phyloP scores from a whole-genome alignment of 2,113 vertebrate genomes.

The Xerus inauris region DNA sequence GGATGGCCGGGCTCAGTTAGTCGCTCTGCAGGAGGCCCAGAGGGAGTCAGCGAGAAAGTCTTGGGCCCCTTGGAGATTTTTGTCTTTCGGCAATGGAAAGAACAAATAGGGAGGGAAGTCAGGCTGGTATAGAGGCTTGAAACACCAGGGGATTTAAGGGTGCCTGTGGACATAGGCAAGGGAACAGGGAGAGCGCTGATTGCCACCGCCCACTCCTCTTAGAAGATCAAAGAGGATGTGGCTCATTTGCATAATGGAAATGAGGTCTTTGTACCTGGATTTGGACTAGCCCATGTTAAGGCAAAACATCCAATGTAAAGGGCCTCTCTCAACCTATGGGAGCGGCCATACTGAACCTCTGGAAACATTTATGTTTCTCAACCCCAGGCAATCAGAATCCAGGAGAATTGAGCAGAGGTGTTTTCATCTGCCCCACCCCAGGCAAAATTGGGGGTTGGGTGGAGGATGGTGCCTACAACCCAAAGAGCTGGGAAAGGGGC shows the following conservation, averaged over 20 bases:
- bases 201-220: background rate
- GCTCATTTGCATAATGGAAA: slow-evolving; percentile 79
- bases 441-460: background rate
- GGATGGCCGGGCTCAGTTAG: background rate
- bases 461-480: background rate
- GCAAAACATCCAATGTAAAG: background rate
- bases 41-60: slow-evolving; percentile 74
- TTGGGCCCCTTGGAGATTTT: slow-evolving; percentile 58
- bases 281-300: background rate
- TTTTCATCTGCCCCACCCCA: background rate
- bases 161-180: background rate
- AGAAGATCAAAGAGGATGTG: slow-evolving; percentile 5
- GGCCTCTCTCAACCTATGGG: background rate
- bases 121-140: background rate
- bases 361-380: background rate
- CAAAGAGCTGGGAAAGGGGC: background rate
- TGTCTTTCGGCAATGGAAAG: slow-evolving; percentile 35
- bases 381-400: background rate
- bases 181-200: background rate
- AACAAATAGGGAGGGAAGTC: background rate
- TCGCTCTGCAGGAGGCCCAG: slow-evolving; percentile 59
- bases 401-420: background rate
- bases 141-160: background rate
- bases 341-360: background rate
- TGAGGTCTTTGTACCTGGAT: slow-evolving; percentile 59